Conservation (phyloP, 2,888 invertebrate species). For the Eumacrocentrus americanus region DNA sequence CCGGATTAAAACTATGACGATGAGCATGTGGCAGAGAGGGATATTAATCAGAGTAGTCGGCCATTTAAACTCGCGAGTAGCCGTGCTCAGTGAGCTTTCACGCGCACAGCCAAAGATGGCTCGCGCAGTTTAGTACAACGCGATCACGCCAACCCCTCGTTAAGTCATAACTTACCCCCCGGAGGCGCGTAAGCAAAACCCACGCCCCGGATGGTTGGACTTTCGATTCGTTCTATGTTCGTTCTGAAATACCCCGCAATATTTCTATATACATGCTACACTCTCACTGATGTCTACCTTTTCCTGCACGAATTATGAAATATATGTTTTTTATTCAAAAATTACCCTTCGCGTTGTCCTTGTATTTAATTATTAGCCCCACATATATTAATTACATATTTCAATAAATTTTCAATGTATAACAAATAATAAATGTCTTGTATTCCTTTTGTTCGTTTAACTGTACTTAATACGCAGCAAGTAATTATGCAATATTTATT, state of each 20-base stretch:
- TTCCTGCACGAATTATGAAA: not conserved
- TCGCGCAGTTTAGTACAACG: slow-evolving; percentile 29
- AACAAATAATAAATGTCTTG: no score
- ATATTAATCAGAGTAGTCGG: slow-evolving; percentile 50
- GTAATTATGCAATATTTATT: no score
- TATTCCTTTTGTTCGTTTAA: no score
- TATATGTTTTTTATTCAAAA: slow-evolving; percentile 19
- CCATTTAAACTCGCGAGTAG: slow-evolving; percentile 48
- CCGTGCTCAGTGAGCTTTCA: slow-evolving; percentile 53
- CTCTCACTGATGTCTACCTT: not conserved
- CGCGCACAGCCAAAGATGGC: slow-evolving; percentile 22
- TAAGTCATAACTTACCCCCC: slow-evolving; percentile 60
- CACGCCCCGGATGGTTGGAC: slow-evolving; percentile 24
- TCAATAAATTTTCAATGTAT: no score
- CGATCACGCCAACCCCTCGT: slow-evolving; percentile 60
- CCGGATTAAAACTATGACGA: no score
- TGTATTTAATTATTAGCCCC: no score
- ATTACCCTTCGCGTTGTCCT: no score
- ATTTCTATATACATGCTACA: not conserved
- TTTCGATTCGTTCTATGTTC: slow-evolving; percentile 11
- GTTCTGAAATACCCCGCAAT: slow-evolving; percentile 11
- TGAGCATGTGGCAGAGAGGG: not conserved
- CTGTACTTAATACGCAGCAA: no score
- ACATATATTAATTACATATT: no score
- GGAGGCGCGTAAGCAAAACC: slow-evolving; percentile 20